These are phyloP conservation scores for Oreortyx pictus DNA, from an alignment of 2,797 vertebrate genomes.

Conservation along the genomic window DNA sequence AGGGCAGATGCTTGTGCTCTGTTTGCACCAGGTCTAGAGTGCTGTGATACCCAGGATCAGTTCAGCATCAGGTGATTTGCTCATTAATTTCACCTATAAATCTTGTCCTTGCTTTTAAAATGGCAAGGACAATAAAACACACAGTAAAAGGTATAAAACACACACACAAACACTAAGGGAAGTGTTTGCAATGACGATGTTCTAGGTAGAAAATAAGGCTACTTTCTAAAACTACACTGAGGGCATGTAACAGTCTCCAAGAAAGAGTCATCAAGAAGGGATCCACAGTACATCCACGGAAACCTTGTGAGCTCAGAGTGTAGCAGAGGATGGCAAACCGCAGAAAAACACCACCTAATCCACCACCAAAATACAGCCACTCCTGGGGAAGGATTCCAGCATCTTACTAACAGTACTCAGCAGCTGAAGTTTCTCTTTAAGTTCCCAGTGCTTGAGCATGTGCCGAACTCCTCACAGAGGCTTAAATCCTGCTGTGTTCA, in stretches of 20 bases:
- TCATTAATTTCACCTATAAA: slow-evolving; percentile 69
- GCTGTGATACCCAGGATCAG: neutral
- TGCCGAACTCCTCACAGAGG: neutral
- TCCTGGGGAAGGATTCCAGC: neutral
- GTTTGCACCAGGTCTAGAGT: slow-evolving; percentile 12
- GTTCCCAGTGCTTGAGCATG: neutral
- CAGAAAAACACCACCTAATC: neutral
- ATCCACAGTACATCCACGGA: neutral
- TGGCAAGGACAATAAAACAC: slow-evolving; percentile 60
- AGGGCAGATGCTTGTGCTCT: neutral
- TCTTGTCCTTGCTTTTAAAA: slow-evolving; percentile 62
- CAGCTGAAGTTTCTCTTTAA: neutral
- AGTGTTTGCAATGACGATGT: slow-evolving; percentile 28
- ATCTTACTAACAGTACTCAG: neutral
- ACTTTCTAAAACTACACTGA: neutral
- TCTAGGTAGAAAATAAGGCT: slow-evolving; percentile 18
- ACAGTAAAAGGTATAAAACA: slow-evolving; percentile 49
- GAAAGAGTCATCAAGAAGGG: neutral
- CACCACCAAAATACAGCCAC: neutral
- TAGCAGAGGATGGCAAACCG: neutral
- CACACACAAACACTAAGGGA: neutral
- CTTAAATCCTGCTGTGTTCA: neutral
- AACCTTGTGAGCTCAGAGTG: neutral
- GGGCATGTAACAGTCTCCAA: neutral
- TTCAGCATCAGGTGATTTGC: slow-evolving; percentile 53